Base-by-base conservation (phyloP, 1,140 invertebrate genomes). In the Aphaenogaster ashmeadi region DNA sequence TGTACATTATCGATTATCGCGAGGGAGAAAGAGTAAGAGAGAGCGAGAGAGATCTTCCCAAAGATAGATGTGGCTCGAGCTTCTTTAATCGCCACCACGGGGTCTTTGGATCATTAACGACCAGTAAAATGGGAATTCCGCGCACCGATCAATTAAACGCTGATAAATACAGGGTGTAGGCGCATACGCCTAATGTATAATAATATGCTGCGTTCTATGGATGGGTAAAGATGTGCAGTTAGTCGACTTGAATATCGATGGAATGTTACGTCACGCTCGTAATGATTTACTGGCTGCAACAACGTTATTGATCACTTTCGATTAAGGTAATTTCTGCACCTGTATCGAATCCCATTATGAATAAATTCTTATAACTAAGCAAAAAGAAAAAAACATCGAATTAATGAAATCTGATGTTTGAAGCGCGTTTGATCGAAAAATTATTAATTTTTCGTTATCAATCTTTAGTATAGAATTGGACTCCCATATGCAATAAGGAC, bases 1-100 rank as follows among this genome's bases (percentile, higher is more conserved):
- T 88, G 87, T 75, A 77, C 52, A 88, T 77, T 86, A 86, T 85
- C 67, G 87, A 88, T 74, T 86, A 83, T 85, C 78, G 50, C 71
- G 62, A 33, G 21, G 66, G 47, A 47, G 52, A 60, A n/a, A 81
- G 62, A 62, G 11, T 50, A 41, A 44, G 75, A 56, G 33, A 47
- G 33, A 62, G 75, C 50, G 75, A 58, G 52, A 58, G 56, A n/a
- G 21, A 58, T 75, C 54, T 75, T 84, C 80, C 13, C n/a, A 18
- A 36, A 75, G 80, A 84, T 84, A 47, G 69, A 72, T 83, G 41
- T 36, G 36, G 41, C 56, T 74, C 27, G 69, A 13, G 44, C 54
- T 60, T 18, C 69, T 56, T 72, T 44, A 47, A 81, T 81, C 64
- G 62, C 36, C 64, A 84, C 41, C 41, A 44, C 27, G 33, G 62